These are phyloP conservation scores for Macrocentrus cingulum DNA, from an alignment of 1,140 invertebrate genomes.

Conservation along the genomic window DNA sequence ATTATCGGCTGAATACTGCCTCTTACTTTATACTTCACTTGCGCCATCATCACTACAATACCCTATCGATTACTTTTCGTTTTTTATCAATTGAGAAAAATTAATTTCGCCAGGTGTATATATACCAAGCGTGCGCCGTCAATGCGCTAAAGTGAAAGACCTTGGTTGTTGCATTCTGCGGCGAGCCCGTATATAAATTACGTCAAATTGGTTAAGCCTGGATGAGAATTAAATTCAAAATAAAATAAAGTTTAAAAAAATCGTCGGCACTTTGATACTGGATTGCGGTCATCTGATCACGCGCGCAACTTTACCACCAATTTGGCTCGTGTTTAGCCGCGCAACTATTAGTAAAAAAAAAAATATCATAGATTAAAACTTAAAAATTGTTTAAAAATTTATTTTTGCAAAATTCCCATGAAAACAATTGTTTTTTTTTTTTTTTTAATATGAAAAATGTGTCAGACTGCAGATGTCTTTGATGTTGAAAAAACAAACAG, in stretches of 20 bases:
- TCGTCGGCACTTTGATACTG: not conserved
- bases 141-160: slow-evolving; percentile 11
- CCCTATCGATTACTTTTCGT: too few relatives aligned
- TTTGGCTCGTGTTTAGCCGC: slow-evolving; percentile 46
- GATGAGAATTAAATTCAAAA: slow-evolving; percentile 21
- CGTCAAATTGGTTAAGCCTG: slow-evolving; percentile 19
- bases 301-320: slow-evolving; percentile 45
- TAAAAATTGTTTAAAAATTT: slow-evolving; percentile 1
- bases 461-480: too few relatives aligned
- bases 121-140: not conserved
- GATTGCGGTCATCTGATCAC: not conserved
- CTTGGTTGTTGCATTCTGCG: not conserved
- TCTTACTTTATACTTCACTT: too few relatives aligned
- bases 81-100: not conserved
- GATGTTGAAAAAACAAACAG: too few relatives aligned
- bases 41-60: too few relatives aligned
- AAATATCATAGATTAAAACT: slow-evolving; percentile 52
- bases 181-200: slow-evolving; percentile 20
- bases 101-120: slow-evolving; percentile 8
- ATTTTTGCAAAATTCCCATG: not conserved
- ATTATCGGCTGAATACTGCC: too few relatives aligned
- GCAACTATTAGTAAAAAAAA: too few relatives aligned
- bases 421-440: too few relatives aligned
- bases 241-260: slow-evolving; percentile 5
- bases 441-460: too few relatives aligned